Evolutionary conservation across 2,888 invertebrate genomes (phyloP), one percentile per base, ranked within the genome.

Genomic region (Dichetophora obliterata): DNA sequence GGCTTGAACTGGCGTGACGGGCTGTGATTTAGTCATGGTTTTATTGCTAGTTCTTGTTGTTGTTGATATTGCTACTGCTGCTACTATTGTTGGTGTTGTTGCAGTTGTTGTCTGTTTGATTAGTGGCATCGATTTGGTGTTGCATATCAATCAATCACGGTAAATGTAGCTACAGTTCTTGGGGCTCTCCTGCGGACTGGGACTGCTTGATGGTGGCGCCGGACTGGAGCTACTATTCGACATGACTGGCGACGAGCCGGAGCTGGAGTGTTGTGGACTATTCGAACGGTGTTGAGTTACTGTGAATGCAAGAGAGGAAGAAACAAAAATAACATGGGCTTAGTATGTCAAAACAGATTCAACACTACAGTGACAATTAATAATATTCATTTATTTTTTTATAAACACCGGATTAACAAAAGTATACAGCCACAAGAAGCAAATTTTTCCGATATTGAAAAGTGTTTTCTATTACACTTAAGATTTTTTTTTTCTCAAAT

Each of bases 241-340:
- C 88, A 90, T 89, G 83, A 88, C 90, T 80, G 90, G 90, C 82
- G 90, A 90, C 81, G 90, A 90, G 83, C 89, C 90, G 81, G 90
- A 90, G 84, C 89, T 89, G 82, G 90, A 89, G 84, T 90, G 89
- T 85, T 89, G 90, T 82, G 89, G 89, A 87, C 89, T 90, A 85
- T 89, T 90, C 81, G 89, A 90, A 86, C 89, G 89, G 84, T 90
- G 89, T 85, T 89, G 89, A 88, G 89, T 89, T 89, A 89, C 89
- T 89, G 78, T 4, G 22, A 37, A 27, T 57, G 59, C 14, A 68
- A 72, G 61, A 57, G 63, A 77, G 61, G 61, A 34, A 69, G 6
- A 59, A 48, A 54, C 52, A 16, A 70, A 22, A 34, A 66, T 31
- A 24, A 37, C 5, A 27, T 16, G 22, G 48, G 54, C 6, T 59